Evolutionary conservation across 2,797 vertebrate species (phyloP).

Genomic region (Ambastaia sidthimunki): DNA sequence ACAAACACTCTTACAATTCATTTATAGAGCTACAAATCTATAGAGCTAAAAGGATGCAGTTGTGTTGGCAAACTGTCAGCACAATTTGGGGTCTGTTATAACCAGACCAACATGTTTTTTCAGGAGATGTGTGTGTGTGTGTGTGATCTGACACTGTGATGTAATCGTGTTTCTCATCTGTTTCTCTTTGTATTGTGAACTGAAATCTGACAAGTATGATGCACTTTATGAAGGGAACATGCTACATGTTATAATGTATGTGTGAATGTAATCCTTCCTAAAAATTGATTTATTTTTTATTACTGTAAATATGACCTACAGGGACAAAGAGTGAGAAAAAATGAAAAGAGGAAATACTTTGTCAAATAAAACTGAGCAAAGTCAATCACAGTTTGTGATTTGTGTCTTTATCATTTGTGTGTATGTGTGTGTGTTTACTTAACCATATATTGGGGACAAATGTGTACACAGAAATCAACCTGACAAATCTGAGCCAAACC

Average conservation of each 20-base stretch:
- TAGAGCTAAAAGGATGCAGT: slow-evolving; percentile 34
- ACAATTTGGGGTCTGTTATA: slow-evolving; percentile 74
- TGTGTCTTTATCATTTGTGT: slow-evolving; percentile 28
- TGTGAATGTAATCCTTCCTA: slow-evolving; percentile 87
- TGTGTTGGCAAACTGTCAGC: slow-evolving; percentile 54
- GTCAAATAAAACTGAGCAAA: slow-evolving; percentile 73
- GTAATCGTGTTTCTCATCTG: slow-evolving; percentile 65
- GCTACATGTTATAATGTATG: slow-evolving; percentile 89
- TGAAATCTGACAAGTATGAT: slow-evolving; percentile 73
- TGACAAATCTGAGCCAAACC: no score
- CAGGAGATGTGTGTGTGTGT: slow-evolving; percentile 6
- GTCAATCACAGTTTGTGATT: slow-evolving; percentile 29
- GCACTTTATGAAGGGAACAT: slow-evolving; percentile 83
- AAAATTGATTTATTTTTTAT: slow-evolving; percentile 83
- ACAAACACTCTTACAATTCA: slow-evolving; percentile 19
- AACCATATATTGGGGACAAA: no score
- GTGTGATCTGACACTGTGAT: slow-evolving; percentile 70
- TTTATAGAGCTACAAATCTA: slow-evolving; percentile 35
- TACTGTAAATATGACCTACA: slow-evolving; percentile 83
- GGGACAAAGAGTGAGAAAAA: slow-evolving; percentile 54
- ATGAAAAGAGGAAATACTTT: slow-evolving; percentile 67
- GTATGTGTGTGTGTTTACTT: no score
- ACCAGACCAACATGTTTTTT: slow-evolving; percentile 44
- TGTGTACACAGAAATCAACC: no score
- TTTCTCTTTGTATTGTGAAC: slow-evolving; percentile 66